Conservation (phyloP, 92 coral and sea anemone species). For the Zoanthus sociatus region DNA sequence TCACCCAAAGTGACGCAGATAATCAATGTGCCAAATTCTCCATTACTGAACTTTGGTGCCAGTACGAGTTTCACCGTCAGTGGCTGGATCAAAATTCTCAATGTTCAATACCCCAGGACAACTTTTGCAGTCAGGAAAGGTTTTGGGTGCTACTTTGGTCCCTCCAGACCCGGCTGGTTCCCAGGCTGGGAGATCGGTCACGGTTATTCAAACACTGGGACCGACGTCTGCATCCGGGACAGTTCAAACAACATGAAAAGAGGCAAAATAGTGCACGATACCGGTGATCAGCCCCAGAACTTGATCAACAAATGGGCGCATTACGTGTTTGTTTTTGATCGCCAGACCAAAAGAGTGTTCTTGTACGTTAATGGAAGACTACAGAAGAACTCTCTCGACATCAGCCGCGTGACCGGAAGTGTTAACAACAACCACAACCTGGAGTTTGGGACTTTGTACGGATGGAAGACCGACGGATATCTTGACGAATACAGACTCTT, state of each 20-base stretch:
- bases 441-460: conserved; percentile 73
- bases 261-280: conserved; percentile 52
- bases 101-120: conserved; percentile 72
- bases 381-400: conserved; percentile 67
- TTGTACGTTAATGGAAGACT: conserved; percentile 74
- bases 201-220: conserved; percentile 65
- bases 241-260: conserved; percentile 50
- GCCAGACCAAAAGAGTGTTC: conserved; percentile 52
- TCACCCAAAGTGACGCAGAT: conserved; percentile 18
- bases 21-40: conserved; percentile 56
- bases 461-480: conserved; percentile 84
- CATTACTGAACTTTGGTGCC: conserved; percentile 60
- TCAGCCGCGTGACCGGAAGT: conserved; percentile 71
- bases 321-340: conserved; percentile 70
- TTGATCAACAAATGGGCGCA: conserved; percentile 71
- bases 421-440: conserved; percentile 69
- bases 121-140: conserved; percentile 82
- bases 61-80: conserved; percentile 66
- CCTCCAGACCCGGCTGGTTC: conserved; percentile 49
- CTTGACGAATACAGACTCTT: conserved; percentile 82
- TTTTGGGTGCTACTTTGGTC: conserved; percentile 63
- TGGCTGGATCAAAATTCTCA: conserved; percentile 76
- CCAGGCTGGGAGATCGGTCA: conserved; percentile 82
- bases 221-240: conserved; percentile 75
- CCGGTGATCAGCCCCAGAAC: conserved; percentile 52